Evolutionary conservation across 2,888 invertebrate species (phyloP), one percentile per base, ranked within the genome.

Genomic region (Napeogenes sylphis): DNA sequence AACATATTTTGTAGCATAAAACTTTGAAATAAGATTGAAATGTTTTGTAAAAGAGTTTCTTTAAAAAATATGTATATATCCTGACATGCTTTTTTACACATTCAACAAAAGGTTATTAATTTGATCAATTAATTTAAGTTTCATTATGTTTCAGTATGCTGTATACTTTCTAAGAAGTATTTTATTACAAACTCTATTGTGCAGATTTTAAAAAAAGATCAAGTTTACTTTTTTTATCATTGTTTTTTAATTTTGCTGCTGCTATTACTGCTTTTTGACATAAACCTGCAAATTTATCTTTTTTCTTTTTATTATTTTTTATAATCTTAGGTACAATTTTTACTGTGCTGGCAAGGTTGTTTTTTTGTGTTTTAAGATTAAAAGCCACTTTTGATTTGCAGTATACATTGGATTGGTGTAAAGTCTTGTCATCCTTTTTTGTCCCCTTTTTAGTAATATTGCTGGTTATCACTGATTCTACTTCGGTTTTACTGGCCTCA

Each of bases 231-330:
- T 79, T 73, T 69, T 75, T 75, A 45, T 74, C 69, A 45, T 79
- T 81, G 30, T 69, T 71, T 66, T 85, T 87, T n/a, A 82, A 64
- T 74, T 86, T 87, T 1, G 81, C 81, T 38, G 86, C 80, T 60
- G 86, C 83, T 38, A 85, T 65, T 4, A 90, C 90, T 61, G 90
- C 90, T 72, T 81, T 79, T 65, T 85, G 78, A 66, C 87, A 87
- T 6, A 90, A 71, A 2, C 90, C 90, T 32, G 90, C 90, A 83
- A 81, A 90, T 66, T 85, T 90, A 55, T 87, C 88, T 65, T 89
- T 90, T 71, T 79, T 89, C 74, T 77, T 87, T 74, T 89, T 90
- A 71, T 82, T 87, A 64, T 88, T 90, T 63, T 84, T 87, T 60
- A 87, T 84, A 33, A 82, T 71, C 75, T 84, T 87, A n/a, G 78